Percentiles rank a stretch among this genome's conserved stretches.
Evolutionary conservation across 2,797 vertebrate genomes (phyloP).

Genomic region (Silurus aristotelis): DNA sequence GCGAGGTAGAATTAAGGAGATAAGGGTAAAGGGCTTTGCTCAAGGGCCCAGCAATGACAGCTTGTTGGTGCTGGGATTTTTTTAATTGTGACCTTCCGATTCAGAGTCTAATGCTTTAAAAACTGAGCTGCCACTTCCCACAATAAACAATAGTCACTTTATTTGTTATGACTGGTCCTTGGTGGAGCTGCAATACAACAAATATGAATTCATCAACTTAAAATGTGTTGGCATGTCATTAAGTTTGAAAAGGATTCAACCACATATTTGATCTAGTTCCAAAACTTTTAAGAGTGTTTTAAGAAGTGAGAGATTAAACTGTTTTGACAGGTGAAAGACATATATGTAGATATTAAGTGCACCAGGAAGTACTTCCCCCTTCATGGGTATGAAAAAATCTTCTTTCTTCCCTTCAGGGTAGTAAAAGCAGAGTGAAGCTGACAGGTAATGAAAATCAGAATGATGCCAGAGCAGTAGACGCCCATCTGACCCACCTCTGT

Average conservation of each 20-base stretch:
- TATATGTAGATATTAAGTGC: constrained; percentile 26
- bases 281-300: background rate
- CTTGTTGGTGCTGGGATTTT: no score
- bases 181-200: background rate
- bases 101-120: no score
- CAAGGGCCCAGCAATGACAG: no score
- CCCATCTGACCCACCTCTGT: constrained; percentile 62
- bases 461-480: constrained; percentile 74
- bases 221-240: constrained; percentile 13
- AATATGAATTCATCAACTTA: background rate
- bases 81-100: no score
- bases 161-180: background rate
- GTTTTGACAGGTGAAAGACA: constrained; percentile 44
- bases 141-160: background rate
- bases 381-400: constrained; percentile 21
- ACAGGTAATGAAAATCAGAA: constrained; percentile 76
- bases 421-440: constrained; percentile 68
- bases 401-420: constrained; percentile 59
- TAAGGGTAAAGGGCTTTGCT: no score
- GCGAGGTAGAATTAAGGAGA: no score
- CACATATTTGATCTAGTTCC: constrained; percentile 4
- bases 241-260: constrained; percentile 1
- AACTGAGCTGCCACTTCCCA: no score
- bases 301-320: constrained; percentile 24
- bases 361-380: constrained; percentile 35